phyloP scores from a whole-genome alignment of 2,888 invertebrate genomes.

The Ceramica pisi region DNA sequence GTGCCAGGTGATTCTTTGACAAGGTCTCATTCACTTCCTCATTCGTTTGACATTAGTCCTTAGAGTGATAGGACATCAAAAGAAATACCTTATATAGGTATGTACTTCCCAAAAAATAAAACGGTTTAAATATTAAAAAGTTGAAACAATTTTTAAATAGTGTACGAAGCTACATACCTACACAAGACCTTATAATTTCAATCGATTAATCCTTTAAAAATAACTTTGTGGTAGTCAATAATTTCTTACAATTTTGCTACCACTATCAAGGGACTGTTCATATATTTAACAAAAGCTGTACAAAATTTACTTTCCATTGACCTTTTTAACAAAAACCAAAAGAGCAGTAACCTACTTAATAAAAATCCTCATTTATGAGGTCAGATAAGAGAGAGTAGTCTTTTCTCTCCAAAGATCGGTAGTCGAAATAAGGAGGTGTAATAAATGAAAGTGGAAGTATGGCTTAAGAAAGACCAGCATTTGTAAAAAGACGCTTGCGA shows the following conservation, averaged over 20 bases:
- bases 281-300: neutral
- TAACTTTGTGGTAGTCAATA: too few species aligned
- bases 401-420: constrained; percentile 9
- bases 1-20: too few species aligned
- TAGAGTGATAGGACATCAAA: too few species aligned
- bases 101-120: neutral
- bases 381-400: neutral
- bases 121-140: too few species aligned
- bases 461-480: neutral
- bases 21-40: too few species aligned
- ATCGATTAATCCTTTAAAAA: neutral
- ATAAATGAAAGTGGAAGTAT: neutral
- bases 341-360: neutral
- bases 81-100: too few species aligned
- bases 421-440: neutral
- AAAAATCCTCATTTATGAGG: neutral
- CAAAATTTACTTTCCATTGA: neutral
- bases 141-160: neutral
- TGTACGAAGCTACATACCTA: neutral
- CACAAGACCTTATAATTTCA: too few species aligned
- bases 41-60: too few species aligned
- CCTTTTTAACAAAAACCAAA: neutral
- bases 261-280: too few species aligned
- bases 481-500: neutral
- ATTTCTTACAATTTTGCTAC: too few species aligned